Evolutionary conservation across 2,797 vertebrate genomes (phyloP), one percentile per base, ranked within the genome.

Genomic region (Falco biarmicus): DNA sequence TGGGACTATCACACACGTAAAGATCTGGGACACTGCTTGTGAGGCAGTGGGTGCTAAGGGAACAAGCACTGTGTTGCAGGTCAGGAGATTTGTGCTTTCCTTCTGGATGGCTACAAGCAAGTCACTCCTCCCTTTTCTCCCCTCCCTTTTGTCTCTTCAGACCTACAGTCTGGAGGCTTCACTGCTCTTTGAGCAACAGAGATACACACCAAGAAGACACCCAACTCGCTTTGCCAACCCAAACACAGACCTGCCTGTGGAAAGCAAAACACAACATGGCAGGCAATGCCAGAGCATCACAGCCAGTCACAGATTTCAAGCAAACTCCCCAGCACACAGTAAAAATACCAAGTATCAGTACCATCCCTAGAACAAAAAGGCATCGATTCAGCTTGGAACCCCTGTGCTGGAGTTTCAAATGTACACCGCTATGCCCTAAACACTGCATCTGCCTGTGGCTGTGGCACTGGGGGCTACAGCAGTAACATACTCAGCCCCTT

Each of bases 31-130:
- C 28, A 5, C 26, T 5, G n/a, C 68, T 79, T 17, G 84, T 7
- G 34, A 94, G 83, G 90, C 91, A 11, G 39, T 71, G 84, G 90
- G 88, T 70, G 75, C 95, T 80, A 48, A 79, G 93, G 86, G 75
- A 83, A 43, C 0, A 11, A 45, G 66, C 50, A 6, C 0, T 54
- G 41, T 22, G 7, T 5, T 5, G 54, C 61, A 68, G 86, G 37
- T 65, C 84, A 43, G 63, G 74, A 66, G 60, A 68, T 90, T 93
- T 74, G 17, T 71, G 25, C 53, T 87, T 92, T 64, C 53, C 90
- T 85, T 24, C 71, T 83, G 81, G 68, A 65, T 48, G 68, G 47
- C 48, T 84, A 4, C 8, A 31, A 60, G 59, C 56, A 70, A 85
- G 53, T 59, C 0, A 13, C 66, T 92, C 45, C 15, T 18, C 41